Base-by-base conservation (phyloP, 2,113 vertebrate species). In the Heliornis fulica region DNA sequence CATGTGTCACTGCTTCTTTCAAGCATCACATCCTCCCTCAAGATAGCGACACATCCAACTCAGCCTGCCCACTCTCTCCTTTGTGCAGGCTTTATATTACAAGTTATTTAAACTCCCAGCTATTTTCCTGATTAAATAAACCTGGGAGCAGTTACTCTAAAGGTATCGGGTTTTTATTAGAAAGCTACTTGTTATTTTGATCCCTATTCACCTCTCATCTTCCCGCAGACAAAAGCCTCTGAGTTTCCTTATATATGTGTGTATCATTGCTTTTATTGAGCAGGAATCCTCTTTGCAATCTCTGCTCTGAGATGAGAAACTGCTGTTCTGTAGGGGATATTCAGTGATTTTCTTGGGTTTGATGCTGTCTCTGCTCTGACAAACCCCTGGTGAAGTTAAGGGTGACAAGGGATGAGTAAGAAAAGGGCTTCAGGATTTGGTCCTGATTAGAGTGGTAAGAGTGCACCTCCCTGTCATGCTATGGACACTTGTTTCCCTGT, bases 101-200 rank as follows among this genome's bases (percentile, higher is more conserved):
- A 80, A 66, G 93, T 76, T 97, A 92, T 94, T 94, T 96, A 92
- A 96, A 91, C 34, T 94, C 77, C 34, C 84, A 95, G 87, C 69
- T 94, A 68, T 94, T 96, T 95, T 93, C 74, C 85, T 59, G 93
- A 68, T 89, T 94, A 96, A 94, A 96, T 79, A 96, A 95, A 83
- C 63, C 51, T 7, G 2, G 66, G 56, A 72, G 11, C 38, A 60
- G 77, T 41, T 82, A 84, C 61, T 91, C 15, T 32, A 41, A 83
- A 82, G 72, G 65, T 87, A 68, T 53, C 79, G 60, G 56, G 68
- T 20, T 81, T 95, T 90, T 95, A 90, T 91, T 90, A 88, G 81
- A 91, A 85, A 93, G n/a, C 78, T 79, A 20, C 79, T 60, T 93
- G n/a, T 88, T 94, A 91, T 92, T 94, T 93, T 87, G 82, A 75